These are phyloP conservation scores for Colostygia pectinataria DNA, from an alignment of 2,888 invertebrate genomes.

Conservation along the genomic window DNA sequence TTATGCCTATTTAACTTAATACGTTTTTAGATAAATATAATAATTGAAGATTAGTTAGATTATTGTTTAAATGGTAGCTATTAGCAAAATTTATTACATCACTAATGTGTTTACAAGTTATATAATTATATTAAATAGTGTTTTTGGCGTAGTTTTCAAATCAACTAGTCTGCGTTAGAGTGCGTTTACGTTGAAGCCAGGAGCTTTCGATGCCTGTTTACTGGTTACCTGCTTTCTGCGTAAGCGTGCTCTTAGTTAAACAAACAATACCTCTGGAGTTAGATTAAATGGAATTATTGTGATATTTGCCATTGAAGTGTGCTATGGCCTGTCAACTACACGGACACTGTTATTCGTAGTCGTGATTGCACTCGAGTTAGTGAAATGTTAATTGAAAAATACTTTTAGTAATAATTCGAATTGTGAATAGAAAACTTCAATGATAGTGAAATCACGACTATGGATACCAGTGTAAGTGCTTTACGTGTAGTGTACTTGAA, in stretches of 20 bases:
- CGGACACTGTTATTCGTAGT: too few relatives aligned
- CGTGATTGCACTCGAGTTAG: too few relatives aligned
- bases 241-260: conserved; percentile 14
- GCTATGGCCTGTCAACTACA: conserved; percentile 16
- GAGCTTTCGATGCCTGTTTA: conserved; percentile 25
- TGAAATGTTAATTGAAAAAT: too few relatives aligned
- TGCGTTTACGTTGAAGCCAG: neutral
- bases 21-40: conserved; percentile 11
- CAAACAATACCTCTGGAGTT: conserved; percentile 68
- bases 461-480: too few relatives aligned
- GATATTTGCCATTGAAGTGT: conserved; percentile 21
- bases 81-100: conserved; percentile 52
- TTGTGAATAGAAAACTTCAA: too few relatives aligned
- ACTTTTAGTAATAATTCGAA: too few relatives aligned
- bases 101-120: conserved; percentile 24
- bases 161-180: conserved; percentile 71
- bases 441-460: too few relatives aligned
- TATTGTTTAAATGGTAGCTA: conserved; percentile 48
- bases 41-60: too few relatives aligned
- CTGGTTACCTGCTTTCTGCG: conserved; percentile 20
- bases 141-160: conserved; percentile 52
- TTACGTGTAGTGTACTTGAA: too few relatives aligned
- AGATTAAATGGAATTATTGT: conserved; percentile 37
- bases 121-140: conserved; percentile 5
- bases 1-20: conserved; percentile 25